Evolutionary conservation across 2,113 vertebrate genomes (phyloP).

Genomic region (Periophthalmodon schlosseri): DNA sequence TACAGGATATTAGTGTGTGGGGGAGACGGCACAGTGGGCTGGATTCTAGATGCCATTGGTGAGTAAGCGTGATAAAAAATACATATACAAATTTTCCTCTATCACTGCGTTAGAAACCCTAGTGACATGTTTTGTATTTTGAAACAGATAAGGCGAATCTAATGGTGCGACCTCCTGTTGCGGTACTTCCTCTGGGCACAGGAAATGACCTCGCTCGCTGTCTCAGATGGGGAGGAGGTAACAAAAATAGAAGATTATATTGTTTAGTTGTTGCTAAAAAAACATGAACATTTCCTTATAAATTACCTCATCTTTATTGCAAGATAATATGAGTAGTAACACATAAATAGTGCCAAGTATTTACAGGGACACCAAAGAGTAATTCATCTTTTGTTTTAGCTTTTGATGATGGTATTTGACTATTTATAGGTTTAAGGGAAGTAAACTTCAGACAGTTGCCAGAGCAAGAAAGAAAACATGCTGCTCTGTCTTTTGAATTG

Average conservation of each 20-base stretch:
- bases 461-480: no score
- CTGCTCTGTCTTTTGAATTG: no score
- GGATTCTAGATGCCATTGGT: conserved; percentile 94
- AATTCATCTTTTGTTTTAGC: no score
- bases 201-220: conserved; percentile 93
- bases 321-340: neutral
- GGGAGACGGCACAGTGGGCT: conserved; percentile 92
- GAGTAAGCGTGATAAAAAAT: conserved; percentile 9
- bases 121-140: conserved; percentile 16
- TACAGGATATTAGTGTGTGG: conserved; percentile 90
- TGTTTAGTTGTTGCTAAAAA: neutral
- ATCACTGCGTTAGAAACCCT: neutral
- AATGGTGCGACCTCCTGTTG: conserved; percentile 82
- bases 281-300: neutral
- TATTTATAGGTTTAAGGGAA: no score
- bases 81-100: neutral
- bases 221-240: conserved; percentile 93
- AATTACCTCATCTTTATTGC: neutral
- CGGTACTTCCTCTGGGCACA: conserved; percentile 90
- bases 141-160: conserved; percentile 85
- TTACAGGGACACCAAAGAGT: neutral
- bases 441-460: no score
- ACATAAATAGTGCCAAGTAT: neutral
- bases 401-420: no score
- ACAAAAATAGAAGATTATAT: conserved; percentile 30